Conservation (phyloP, 2,113 vertebrate genomes). For the Nestor notabilis region DNA sequence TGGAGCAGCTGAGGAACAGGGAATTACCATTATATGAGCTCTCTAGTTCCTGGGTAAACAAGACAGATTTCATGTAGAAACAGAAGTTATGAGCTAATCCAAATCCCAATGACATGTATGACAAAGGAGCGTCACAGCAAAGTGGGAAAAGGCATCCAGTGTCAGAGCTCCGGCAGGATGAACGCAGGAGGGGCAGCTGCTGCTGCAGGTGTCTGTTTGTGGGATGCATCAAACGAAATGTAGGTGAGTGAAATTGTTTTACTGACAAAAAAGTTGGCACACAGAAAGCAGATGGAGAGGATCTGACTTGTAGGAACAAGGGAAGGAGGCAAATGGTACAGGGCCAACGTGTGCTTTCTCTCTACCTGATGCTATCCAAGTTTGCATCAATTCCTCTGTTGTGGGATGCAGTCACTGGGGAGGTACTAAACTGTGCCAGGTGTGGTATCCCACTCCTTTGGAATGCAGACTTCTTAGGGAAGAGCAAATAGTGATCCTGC, state of each 20-base stretch:
- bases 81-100: background rate
- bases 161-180: background rate
- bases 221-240: background rate
- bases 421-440: background rate
- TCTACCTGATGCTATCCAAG: background rate
- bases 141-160: background rate
- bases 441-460: background rate
- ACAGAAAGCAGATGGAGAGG: background rate
- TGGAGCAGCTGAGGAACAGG: background rate
- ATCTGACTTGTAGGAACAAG: background rate
- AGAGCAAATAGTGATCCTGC: background rate
- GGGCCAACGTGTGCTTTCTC: background rate
- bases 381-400: background rate
- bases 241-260: background rate
- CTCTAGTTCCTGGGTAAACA: background rate
- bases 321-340: background rate
- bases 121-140: rapidly evolving
- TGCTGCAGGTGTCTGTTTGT: background rate
- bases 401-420: background rate
- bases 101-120: background rate
- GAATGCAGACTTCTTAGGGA: background rate
- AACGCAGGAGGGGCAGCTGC: background rate
- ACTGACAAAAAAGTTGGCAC: background rate
- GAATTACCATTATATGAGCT: background rate
- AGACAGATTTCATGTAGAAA: background rate